Conservation (phyloP, 2,888 invertebrate genomes). For the Ellobium chinense region DNA sequence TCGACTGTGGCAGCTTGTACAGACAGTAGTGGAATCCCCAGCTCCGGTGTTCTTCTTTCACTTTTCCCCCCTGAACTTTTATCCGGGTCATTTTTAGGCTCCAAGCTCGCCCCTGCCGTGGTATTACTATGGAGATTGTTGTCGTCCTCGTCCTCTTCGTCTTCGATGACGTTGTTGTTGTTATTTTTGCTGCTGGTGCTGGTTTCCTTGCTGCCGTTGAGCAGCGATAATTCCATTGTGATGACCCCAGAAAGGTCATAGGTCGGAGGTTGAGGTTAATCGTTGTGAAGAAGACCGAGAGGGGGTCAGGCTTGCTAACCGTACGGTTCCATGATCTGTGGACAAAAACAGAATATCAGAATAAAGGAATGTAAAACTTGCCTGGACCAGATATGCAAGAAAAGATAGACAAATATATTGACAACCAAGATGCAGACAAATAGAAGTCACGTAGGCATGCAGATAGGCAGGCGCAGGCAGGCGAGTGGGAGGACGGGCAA, state of each 20-base stretch:
- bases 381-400: too few relatives aligned
- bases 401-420: too few relatives aligned
- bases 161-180: background rate
- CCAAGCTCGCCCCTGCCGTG: background rate
- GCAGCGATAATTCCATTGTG: conserved; percentile 30
- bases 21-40: too few relatives aligned
- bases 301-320: background rate
- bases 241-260: background rate
- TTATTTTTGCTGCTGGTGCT: background rate
- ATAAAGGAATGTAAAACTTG: too few relatives aligned
- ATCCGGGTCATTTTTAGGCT: background rate
- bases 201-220: conserved; percentile 3
- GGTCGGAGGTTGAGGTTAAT: background rate
- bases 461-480: too few relatives aligned
- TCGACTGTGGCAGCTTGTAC: too few relatives aligned
- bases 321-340: conserved; percentile 13
- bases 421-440: too few relatives aligned
- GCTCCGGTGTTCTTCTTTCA: background rate
- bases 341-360: background rate
- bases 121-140: too few relatives aligned
- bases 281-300: background rate
- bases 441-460: too few relatives aligned
- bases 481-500: background rate
- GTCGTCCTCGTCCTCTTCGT: background rate
- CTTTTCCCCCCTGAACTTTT: background rate